Evolutionary conservation across 1,140 invertebrate genomes (phyloP), one percentile per base, ranked within the genome.

Genomic region (Carposina sasakii): DNA sequence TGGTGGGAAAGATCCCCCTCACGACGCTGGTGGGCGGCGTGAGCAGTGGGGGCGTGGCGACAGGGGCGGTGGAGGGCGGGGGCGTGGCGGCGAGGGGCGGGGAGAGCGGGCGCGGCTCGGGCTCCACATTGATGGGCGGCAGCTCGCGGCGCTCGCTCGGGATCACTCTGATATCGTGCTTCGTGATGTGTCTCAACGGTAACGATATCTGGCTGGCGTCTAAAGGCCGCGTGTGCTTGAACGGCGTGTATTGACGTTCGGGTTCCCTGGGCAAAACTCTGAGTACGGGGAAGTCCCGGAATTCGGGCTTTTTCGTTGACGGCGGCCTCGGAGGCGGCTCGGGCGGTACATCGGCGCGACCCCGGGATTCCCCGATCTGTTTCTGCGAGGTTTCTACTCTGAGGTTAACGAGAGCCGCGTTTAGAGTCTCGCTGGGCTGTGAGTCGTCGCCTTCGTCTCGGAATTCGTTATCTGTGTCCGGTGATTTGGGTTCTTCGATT

Each of bases 131-230:
- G 49, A 79, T 61, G 26, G 76, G 51, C 13, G 74, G 73, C 54
- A 77, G 46, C 51, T 69, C 70, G 21, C 68, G 60, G 0, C 68
- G 58, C 46, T 70, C 67, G 40, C 44, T 63, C 6, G 71, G 66
- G 20, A 84, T 59, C 45, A 83, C 55, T 46, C 66, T 67, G 22
- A 85, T 85, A 58, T 85, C 82, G 54, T 78, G 73, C 44, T 85
- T 85, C 30, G 69, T 75, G 28, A 82, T 74, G 56, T 74, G 70
- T 5, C 74, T 73, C 1, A 69, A 48, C 9, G 69, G 72, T 9
- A 69, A 63, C 8, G 73, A 71, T 22, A 69, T 67, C 66, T 71
- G 57, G 17, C 48, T 39, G 2, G 12, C 61, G 59, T 56, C 71
- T 48, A 50, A 64, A 51, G 28, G 59, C 21, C 37, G 63, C 51